Conservation (phyloP, 2,113 vertebrate species). For the Danionella cerebrum region DNA sequence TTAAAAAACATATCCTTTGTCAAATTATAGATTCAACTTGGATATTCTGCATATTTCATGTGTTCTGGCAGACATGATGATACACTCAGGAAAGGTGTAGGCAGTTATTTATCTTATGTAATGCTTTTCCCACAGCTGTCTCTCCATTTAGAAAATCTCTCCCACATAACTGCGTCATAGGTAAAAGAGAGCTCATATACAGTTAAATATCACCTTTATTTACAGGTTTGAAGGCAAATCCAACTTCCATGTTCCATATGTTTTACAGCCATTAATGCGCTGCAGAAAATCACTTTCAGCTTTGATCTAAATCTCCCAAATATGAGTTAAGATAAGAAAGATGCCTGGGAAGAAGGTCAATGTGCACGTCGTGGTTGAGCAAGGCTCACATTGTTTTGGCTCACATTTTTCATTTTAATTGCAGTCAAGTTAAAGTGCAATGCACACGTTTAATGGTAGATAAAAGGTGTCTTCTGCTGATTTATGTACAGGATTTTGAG, state of each 20-base stretch:
- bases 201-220: not conserved
- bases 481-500: conserved; percentile 14
- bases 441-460: not conserved
- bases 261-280: not conserved
- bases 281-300: no score
- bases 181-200: not conserved
- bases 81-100: no score
- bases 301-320: no score
- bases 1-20: no score
- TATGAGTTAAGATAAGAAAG: no score
- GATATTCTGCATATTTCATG: no score
- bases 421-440: not conserved
- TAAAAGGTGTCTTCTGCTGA: not conserved
- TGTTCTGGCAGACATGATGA: no score
- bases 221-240: not conserved
- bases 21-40: no score
- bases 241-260: not conserved
- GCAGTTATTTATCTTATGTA: no score
- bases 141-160: no score
- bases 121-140: not conserved
- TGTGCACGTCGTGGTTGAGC: no score
- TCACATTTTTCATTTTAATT: conserved; percentile 15
- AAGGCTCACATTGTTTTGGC: not conserved
- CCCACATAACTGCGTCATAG: not conserved
- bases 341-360: no score